Evolutionary conservation across 2,888 invertebrate genomes (phyloP).

Genomic region (Blastobasis lacticolella): DNA sequence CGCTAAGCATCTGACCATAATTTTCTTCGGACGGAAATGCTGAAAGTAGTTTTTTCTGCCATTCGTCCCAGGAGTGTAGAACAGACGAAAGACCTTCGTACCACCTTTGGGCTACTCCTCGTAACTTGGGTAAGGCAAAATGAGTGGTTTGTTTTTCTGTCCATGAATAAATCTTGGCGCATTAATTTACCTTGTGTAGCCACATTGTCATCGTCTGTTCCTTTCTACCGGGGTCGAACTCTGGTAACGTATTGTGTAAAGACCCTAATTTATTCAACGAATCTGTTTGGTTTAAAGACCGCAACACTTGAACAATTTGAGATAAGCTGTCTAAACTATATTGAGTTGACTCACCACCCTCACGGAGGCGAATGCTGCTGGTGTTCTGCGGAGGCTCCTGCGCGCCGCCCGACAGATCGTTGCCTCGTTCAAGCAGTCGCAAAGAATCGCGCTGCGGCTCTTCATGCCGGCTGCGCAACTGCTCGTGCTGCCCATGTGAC

Average conservation of each 20-base stretch:
- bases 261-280: too few relatives aligned
- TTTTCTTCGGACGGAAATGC: slow-evolving; percentile 12
- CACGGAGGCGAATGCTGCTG: too few relatives aligned
- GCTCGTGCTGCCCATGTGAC: too few relatives aligned
- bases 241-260: slow-evolving; percentile 23
- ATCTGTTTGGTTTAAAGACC: not conserved
- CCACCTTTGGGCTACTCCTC: slow-evolving; percentile 1
- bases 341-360: too few relatives aligned
- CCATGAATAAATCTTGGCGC: slow-evolving; percentile 1
- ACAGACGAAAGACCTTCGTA: slow-evolving; percentile 2
- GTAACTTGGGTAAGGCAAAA: slow-evolving; percentile 1
- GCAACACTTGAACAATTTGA: too few relatives aligned
- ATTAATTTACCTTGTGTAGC: slow-evolving; percentile 5
- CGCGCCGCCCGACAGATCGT: too few relatives aligned
- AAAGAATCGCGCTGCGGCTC: too few relatives aligned
- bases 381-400: too few relatives aligned
- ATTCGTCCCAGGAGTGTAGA: slow-evolving; percentile 3
- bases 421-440: too few relatives aligned
- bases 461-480: too few relatives aligned
- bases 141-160: slow-evolving; percentile 1
- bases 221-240: slow-evolving; percentile 1
- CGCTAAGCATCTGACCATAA: slow-evolving; percentile 7
- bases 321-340: too few relatives aligned
- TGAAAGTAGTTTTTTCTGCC: slow-evolving; percentile 10
- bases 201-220: not conserved